Base-by-base conservation (phyloP, 2,113 vertebrate genomes). In the Cromileptes altivelis region DNA sequence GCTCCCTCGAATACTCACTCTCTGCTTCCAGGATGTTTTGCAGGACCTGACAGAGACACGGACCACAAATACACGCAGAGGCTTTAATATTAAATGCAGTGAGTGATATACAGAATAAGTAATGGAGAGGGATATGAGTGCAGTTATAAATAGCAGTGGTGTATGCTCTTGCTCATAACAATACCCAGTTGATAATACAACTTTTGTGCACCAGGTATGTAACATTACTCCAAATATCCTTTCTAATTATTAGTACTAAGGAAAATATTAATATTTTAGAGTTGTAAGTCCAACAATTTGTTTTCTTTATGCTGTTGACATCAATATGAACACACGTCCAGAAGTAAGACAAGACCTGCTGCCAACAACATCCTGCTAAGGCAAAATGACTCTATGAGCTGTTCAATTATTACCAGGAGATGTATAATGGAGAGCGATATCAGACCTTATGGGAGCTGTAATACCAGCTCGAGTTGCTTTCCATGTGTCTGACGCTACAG, bases 1-100 rank as follows among this genome's bases (percentile, higher is more conserved):
- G 95, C 78, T 99, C 98, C 90, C 97, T 97, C 23, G 96, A 96
- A 90, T 97, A 99, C 77, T 99, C 98, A 8, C 93, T 97, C 94
- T 99, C 98, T 80, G 97, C 97, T 92, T 99, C 98, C 89, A 99
- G 89, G 92, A 99, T 99, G 93, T 99, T 99, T 95, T 99, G 98
- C 63, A 99, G 96, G 90, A 99, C 98, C 98, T 99, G 91, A 11
- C 88, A 50, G 30, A 81, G 7, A 81, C 4, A 8, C 12, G 27
- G 42, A 56, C 1, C 74, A 70, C 21, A 50, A n/a, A 76, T 25
- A 70, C 45, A 69, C 55, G 27, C 57, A 67, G 40, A 40, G 10
- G 2, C 15, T 37, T 45, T 49, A 27, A 49, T 17, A 42, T 67
- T 72, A 23, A 14, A 0, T 45, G 50, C 37, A 60, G 40, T 33